Evolutionary conservation across 2,113 vertebrate genomes (phyloP).

Genomic region (Rhipidura dahli): DNA sequence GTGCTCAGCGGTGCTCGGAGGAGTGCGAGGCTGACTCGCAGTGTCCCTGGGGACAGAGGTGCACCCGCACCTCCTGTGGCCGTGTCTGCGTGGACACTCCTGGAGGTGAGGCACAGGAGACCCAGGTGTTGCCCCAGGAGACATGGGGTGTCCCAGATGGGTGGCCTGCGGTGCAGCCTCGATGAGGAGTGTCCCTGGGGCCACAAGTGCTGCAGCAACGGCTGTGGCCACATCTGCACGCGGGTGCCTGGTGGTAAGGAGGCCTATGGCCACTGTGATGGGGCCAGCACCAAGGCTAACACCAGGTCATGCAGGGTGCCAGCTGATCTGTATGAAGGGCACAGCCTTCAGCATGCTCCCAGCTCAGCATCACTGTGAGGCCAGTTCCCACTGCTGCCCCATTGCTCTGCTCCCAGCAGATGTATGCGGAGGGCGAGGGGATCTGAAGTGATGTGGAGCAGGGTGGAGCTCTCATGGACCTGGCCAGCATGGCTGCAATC

Average conservation of each 20-base stretch:
- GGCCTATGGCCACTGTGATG: rapidly evolving
- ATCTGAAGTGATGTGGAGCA: rapidly evolving
- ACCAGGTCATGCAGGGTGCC: not conserved
- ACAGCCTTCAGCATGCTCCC: not conserved
- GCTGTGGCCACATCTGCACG: not conserved
- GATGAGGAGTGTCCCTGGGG: not conserved
- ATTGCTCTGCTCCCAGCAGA: not conserved
- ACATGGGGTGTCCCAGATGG: rapidly evolving
- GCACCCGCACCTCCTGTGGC: not conserved
- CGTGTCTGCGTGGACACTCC: not conserved
- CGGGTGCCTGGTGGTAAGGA: not conserved
- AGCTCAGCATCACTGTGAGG: not conserved
- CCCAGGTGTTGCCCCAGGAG: not conserved
- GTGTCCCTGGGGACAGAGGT: conserved; percentile 30
- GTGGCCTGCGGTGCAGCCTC: not conserved
- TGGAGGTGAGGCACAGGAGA: not conserved
- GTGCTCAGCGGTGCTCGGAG: rapidly evolving
- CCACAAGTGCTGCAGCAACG: conserved; percentile 1
- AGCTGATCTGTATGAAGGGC: not conserved
- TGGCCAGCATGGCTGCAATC: not conserved
- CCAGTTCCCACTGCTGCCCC: not conserved
- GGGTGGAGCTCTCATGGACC: not conserved
- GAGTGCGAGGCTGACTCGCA: not conserved
- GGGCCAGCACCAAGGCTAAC: not conserved
- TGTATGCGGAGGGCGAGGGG: rapidly evolving